A percentile compares a stretch with the other conserved stretches of the same genome.
Conservation (phyloP, 2,113 vertebrate species). For the Coptodon rendalli region DNA sequence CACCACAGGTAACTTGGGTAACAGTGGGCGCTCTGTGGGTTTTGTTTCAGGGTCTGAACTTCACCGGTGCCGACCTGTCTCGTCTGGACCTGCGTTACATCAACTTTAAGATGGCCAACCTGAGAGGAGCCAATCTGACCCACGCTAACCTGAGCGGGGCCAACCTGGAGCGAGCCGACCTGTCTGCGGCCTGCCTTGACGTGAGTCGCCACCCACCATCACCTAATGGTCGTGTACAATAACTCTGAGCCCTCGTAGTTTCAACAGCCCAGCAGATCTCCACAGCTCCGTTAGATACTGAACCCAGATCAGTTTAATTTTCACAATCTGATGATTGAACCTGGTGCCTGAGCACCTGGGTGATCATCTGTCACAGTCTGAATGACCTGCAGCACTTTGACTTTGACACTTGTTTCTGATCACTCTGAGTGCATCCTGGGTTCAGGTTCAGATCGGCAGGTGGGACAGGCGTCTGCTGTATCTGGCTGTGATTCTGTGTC, state of each 20-base stretch:
- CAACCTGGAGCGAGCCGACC: constrained; percentile 78
- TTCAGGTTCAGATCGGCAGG: not conserved
- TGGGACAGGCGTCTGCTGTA: not conserved
- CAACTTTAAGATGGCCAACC: constrained; percentile 57
- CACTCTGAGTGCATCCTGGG: not conserved
- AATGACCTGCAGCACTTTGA: not conserved
- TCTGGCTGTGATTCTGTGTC: not conserved
- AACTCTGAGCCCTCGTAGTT: not conserved
- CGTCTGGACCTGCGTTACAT: constrained; percentile 56
- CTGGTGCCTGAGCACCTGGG: not conserved
- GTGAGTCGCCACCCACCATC: constrained; percentile 63
- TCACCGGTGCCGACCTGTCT: constrained; percentile 30
- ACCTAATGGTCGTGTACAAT: not conserved
- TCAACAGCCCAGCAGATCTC: not conserved
- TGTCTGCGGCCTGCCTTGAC: constrained; percentile 87
- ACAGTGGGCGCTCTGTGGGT: not conserved
- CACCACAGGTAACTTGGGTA: not conserved
- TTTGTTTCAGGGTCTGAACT: constrained; percentile 44
- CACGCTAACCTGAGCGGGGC: constrained; percentile 55
- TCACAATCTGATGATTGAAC: not conserved
- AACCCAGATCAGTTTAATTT: not conserved
- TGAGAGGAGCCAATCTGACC: constrained; percentile 43
- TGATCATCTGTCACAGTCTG: not conserved
- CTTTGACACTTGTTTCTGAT: not conserved
- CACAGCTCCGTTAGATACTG: not conserved